These are phyloP conservation scores for Argya squamiceps DNA, from an alignment of 2,797 vertebrate genomes.

Conservation along the genomic window DNA sequence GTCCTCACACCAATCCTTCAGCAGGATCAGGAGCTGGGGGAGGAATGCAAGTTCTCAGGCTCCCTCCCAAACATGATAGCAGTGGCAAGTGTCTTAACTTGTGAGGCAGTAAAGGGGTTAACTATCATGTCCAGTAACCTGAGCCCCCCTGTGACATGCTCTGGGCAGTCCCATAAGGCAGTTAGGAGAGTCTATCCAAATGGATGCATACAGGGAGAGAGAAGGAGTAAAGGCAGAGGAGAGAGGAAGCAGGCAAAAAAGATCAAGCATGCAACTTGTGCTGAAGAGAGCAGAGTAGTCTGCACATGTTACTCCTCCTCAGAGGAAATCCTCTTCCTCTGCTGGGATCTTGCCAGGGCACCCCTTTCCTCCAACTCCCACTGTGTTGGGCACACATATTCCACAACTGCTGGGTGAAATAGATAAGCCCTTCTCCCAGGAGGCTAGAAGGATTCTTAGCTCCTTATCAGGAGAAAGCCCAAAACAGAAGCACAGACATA, in stretches of 20 bases:
- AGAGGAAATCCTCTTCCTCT: background rate
- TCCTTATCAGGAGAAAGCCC: background rate
- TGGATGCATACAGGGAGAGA: background rate
- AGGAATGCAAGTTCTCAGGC: background rate
- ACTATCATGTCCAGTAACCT: background rate
- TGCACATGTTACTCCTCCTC: background rate
- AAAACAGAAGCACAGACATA: background rate
- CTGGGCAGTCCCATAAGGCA: background rate
- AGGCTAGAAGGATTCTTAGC: background rate
- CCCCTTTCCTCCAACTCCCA: background rate
- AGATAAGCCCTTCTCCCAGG: background rate
- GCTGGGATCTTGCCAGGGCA: background rate
- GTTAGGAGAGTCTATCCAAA: background rate
- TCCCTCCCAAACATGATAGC: background rate
- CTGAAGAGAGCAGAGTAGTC: background rate
- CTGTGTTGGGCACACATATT: background rate
- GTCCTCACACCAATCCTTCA: background rate
- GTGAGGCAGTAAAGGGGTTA: background rate
- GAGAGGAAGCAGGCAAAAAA: background rate
- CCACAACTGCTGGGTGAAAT: background rate
- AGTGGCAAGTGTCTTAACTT: background rate
- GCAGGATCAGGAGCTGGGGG: background rate
- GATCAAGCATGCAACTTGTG: accelerated
- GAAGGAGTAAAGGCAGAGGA: background rate
- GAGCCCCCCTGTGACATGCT: background rate